phyloP scores from a whole-genome alignment of 1,140 invertebrate genomes.

The Lithobius niger region DNA sequence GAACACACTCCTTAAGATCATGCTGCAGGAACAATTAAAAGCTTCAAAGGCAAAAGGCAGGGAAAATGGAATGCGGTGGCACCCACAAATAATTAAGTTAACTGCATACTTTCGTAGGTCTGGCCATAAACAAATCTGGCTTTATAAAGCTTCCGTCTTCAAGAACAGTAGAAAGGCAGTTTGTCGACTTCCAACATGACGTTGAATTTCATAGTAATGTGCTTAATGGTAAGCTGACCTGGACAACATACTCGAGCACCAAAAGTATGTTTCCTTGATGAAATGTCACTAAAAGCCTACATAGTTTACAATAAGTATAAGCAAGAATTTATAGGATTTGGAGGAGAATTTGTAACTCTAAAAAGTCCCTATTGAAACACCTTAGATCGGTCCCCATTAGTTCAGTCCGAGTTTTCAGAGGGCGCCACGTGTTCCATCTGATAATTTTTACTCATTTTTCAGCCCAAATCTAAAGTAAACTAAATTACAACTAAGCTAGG shows the following conservation, averaged over 20 bases:
- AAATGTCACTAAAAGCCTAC: background rate
- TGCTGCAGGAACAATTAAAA: background rate
- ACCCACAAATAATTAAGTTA: background rate
- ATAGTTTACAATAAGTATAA: too few species aligned
- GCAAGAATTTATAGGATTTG: too few species aligned
- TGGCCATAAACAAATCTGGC: background rate
- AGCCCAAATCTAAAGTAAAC: too few species aligned
- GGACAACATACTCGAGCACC: background rate
- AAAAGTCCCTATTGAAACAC: too few species aligned
- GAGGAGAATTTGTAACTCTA: too few species aligned
- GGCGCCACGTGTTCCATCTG: too few species aligned
- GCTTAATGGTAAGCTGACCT: background rate
- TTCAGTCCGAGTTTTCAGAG: too few species aligned
- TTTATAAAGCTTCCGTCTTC: slow-evolving; percentile 1
- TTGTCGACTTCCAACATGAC: background rate
- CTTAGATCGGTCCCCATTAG: too few species aligned
- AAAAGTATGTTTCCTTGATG: background rate
- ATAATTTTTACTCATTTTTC: too few species aligned
- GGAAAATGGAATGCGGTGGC: background rate
- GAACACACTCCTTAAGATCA: too few species aligned
- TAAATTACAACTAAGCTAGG: too few species aligned
- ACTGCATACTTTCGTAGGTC: background rate
- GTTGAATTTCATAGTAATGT: background rate
- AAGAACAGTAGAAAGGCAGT: background rate
- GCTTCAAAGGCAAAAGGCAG: background rate